Evolutionary conservation across 2,888 invertebrate species (phyloP), one percentile per base, ranked within the genome.

Genomic region (Cinara cedri): DNA sequence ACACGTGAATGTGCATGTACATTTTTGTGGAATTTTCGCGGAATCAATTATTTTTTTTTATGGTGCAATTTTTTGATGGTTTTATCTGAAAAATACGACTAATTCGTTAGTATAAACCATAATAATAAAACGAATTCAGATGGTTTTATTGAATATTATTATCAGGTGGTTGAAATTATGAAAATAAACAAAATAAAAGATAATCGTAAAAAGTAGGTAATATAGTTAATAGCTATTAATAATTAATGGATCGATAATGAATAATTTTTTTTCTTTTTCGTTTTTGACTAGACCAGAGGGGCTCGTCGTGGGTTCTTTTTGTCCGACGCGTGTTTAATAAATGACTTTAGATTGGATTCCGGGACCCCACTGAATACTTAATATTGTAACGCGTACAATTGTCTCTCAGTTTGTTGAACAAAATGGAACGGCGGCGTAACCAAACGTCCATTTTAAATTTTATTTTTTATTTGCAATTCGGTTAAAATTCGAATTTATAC

Each of bases 341-440:
- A 78, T 66, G 21, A 76, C 49, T 63, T 19, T 14, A 66, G 26
- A 68, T 78, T 68, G 68, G 55, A 51, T 60, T 57, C 34, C 26
- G 34, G 21, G 57, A 60, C 68, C 60, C 49, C 49, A 49, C 66
- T 78, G 68, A 78, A 78, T 68, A 78, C 46, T 78, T 78, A 57
- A 68, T n/a, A n/a, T n/a, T 49, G 76, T 49, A 60, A 78, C 26
- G 34, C 34, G 46, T 68, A 26, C 76, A 68, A 78, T 49, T 78
- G 68, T 60, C 46, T 68, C n/a, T n/a, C 49, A 26, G 49, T 49
- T 21, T 21, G 9, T 14, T 51, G 46, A 34, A 78, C 34, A 46
- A 24, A n/a, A n/a, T n/a, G n/a, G 16, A 21, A 55, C n/a, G 34
- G 34, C 6, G 3, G 34, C 6, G 6, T 49, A n/a, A 13, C 42